Conservation (phyloP, 2,888 invertebrate species). For the Trissolcus brochymenae region DNA sequence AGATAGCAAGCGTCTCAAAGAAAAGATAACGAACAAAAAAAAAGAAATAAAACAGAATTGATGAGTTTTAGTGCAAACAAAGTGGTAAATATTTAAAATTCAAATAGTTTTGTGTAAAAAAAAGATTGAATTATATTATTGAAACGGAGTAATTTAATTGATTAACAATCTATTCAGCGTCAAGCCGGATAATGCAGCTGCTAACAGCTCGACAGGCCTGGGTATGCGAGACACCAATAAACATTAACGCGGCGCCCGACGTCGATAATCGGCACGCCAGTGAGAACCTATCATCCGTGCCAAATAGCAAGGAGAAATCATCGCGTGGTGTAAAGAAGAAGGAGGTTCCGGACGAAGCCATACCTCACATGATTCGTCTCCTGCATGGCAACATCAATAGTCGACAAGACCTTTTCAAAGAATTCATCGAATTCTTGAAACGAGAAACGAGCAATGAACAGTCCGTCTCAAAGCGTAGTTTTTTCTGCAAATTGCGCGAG, state of each 20-base stretch:
- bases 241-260: slow-evolving; percentile 56
- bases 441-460: slow-evolving; percentile 73
- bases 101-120: neutral
- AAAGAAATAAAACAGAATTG: neutral
- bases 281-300: slow-evolving; percentile 45
- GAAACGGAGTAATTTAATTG: slow-evolving; percentile 20
- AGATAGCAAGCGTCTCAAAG: no score
- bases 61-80: neutral
- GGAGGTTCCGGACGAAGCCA: slow-evolving; percentile 77
- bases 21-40: neutral
- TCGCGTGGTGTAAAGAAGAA: slow-evolving; percentile 68
- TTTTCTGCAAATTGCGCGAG: slow-evolving; percentile 79
- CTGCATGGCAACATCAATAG: slow-evolving; percentile 83
- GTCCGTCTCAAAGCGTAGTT: slow-evolving; percentile 74
- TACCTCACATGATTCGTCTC: slow-evolving; percentile 81
- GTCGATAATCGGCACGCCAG: slow-evolving; percentile 52
- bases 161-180: slow-evolving; percentile 61
- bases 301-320: slow-evolving; percentile 59
- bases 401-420: slow-evolving; percentile 79
- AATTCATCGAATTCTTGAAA: slow-evolving; percentile 80
- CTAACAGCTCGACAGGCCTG: slow-evolving; percentile 68
- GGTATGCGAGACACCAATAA: slow-evolving; percentile 68
- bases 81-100: neutral
- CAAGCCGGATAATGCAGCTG: slow-evolving; percentile 64
- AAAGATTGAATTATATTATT: neutral